These are phyloP conservation scores for Smithornis capensis DNA, from an alignment of 2,113 vertebrate genomes.

Conservation along the genomic window DNA sequence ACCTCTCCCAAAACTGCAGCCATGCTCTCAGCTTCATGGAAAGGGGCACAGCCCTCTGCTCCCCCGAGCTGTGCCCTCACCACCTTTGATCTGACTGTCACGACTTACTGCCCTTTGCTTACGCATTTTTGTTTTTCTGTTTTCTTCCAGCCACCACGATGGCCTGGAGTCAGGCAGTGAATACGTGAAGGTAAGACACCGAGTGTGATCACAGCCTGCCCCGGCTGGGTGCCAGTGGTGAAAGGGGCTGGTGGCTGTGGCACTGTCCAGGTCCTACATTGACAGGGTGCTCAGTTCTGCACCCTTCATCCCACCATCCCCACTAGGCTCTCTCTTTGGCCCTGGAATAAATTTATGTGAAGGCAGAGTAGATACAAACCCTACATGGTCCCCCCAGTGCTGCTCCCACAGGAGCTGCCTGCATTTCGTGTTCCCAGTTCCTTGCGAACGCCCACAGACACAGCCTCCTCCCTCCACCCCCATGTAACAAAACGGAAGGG, in stretches of 20 bases:
- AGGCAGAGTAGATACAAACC: not conserved
- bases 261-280: fast-evolving
- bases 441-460: fast-evolving
- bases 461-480: not conserved
- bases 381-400: fast-evolving
- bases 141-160: slow-evolving; percentile 59
- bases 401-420: not conserved
- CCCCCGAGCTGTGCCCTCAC: not conserved
- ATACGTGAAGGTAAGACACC: slow-evolving; percentile 78
- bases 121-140: not conserved
- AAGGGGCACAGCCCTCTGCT: not conserved
- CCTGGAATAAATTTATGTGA: not conserved
- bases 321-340: not conserved
- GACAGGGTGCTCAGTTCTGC: not conserved
- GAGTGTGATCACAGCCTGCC: fast-evolving
- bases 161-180: slow-evolving; percentile 69
- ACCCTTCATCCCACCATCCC: not conserved
- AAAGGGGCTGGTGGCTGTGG: not conserved
- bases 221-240: not conserved
- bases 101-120: not conserved
- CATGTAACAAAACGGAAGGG: not conserved
- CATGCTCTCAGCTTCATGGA: not conserved
- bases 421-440: not conserved
- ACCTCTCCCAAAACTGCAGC: not conserved
- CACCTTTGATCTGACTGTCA: not conserved